These are phyloP conservation scores for Carposina sasakii DNA, from an alignment of 1,140 invertebrate genomes.

Conservation along the genomic window DNA sequence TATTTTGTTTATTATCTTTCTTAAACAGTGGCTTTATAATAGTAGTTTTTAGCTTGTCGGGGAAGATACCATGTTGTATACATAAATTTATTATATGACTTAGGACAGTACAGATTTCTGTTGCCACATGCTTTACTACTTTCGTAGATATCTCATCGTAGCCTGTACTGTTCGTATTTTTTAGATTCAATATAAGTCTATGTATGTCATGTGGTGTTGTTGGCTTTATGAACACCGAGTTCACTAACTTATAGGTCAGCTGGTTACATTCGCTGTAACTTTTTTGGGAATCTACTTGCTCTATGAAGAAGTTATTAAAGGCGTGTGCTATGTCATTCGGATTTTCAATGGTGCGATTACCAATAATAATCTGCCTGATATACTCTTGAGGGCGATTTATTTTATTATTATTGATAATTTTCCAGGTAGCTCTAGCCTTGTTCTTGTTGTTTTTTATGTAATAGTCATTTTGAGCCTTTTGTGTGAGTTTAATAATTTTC, in stretches of 20 bases:
- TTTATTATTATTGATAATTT: slow-evolving; percentile 4
- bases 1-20: slow-evolving; percentile 8
- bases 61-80: slow-evolving; percentile 2
- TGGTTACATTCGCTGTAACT: neutral
- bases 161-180: slow-evolving; percentile 7
- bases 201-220: neutral
- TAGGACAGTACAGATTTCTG: neutral
- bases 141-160: slow-evolving; percentile 12
- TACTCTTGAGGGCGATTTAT: neutral
- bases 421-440: neutral
- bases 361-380: neutral
- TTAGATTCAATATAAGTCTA: slow-evolving; percentile 3
- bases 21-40: slow-evolving; percentile 7
- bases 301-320: slow-evolving; percentile 9
- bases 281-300: neutral
- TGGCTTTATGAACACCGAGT: slow-evolving; percentile 8
- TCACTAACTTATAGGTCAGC: neutral
- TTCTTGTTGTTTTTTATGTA: neutral
- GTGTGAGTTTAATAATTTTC: neutral
- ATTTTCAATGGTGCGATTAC: neutral
- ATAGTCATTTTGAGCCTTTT: slow-evolving; percentile 2
- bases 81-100: slow-evolving; percentile 7
- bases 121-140: neutral
- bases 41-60: slow-evolving; percentile 4
- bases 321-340: slow-evolving; percentile 1